Conservation (phyloP, 1,140 invertebrate genomes). For the Philopotamus ludificatus region DNA sequence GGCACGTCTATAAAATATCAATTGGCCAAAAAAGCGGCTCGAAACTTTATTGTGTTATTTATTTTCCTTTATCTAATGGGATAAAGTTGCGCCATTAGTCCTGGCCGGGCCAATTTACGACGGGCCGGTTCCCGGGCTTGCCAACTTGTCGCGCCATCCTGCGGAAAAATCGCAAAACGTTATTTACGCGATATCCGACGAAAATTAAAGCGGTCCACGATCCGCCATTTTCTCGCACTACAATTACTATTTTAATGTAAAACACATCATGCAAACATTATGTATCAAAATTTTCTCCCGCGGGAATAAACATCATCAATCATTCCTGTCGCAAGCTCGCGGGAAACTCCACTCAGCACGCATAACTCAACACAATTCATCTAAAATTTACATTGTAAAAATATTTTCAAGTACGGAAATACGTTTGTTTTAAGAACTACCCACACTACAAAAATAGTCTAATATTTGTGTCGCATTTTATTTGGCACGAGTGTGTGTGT, state of each 20-base stretch:
- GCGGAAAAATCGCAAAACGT: background rate
- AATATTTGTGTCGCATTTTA: too few species aligned
- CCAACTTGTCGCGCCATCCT: background rate
- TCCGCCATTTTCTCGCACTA: too few species aligned
- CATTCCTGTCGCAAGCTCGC: background rate
- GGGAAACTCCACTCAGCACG: background rate
- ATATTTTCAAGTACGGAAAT: too few species aligned
- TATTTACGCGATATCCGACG: background rate
- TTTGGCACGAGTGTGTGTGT: too few species aligned
- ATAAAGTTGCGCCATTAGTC: slow-evolving; percentile 35
- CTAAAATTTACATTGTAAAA: too few species aligned
- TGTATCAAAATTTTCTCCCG: background rate
- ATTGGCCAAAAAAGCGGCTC: slow-evolving; percentile 26
- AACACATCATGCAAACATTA: background rate
- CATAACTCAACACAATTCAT: background rate
- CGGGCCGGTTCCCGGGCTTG: background rate
- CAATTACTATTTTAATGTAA: background rate
- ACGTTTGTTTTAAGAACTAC: too few species aligned
- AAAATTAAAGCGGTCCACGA: too few species aligned
- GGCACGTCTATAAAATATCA: slow-evolving; percentile 28
- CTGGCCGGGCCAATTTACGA: slow-evolving; percentile 32
- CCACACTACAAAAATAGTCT: too few species aligned
- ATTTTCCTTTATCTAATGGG: slow-evolving; percentile 35
- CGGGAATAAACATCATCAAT: background rate
- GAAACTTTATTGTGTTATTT: slow-evolving; percentile 34